Evolutionary conservation across 2,113 vertebrate genomes (phyloP).

Genomic region (zebrafish (Danio rerio)): DNA sequence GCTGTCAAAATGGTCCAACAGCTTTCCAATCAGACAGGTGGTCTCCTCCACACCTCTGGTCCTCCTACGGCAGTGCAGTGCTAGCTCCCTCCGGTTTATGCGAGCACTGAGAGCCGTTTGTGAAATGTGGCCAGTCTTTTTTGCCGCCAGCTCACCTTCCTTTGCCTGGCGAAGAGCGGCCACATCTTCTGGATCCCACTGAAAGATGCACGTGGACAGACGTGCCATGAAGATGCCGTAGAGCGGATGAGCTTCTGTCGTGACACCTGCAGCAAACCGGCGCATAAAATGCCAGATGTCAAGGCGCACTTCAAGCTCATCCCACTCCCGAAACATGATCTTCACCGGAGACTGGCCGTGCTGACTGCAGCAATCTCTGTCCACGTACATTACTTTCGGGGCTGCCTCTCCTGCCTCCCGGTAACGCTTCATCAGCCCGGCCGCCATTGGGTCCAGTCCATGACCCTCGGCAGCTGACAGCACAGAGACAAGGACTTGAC

Average conservation of each 20-base stretch:
- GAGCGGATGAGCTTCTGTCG: constrained; percentile 31
- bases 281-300: constrained; percentile 52
- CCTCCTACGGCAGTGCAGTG: constrained; percentile 18
- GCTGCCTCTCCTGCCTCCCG: too few relatives aligned
- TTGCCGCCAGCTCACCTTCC: neutral
- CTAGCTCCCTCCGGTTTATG: neutral
- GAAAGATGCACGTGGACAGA: constrained; percentile 28
- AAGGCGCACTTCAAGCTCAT: constrained; percentile 25
- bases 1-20: constrained; percentile 1
- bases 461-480: too few relatives aligned
- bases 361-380: constrained; percentile 48
- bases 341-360: neutral
- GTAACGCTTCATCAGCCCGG: too few relatives aligned
- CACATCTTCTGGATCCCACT: constrained; percentile 15
- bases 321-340: constrained; percentile 8
- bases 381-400: constrained; percentile 9
- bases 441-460: too few relatives aligned
- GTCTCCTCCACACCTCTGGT: constrained; percentile 4
- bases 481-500: too few relatives aligned
- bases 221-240: constrained; percentile 35
- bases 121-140: neutral
- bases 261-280: constrained; percentile 32
- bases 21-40: neutral
- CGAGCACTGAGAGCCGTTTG: neutral
- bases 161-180: neutral